phyloP scores from a whole-genome alignment of 2,113 vertebrate species.

The Gymnorhina tibicen region DNA sequence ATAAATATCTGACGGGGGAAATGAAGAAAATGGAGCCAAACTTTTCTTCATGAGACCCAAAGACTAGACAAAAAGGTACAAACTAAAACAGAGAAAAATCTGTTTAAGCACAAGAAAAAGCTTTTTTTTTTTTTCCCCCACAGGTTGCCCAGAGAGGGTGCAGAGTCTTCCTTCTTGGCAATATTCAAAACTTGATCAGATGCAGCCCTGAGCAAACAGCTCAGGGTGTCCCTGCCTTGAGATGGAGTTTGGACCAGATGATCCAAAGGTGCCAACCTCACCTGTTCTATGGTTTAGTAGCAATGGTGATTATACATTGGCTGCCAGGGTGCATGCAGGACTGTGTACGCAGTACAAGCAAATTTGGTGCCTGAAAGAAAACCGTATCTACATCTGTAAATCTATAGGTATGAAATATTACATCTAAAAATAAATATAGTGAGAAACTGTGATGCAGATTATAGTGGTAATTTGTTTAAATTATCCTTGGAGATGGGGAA shows the following conservation, averaged over 20 bases:
- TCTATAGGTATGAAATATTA: background rate
- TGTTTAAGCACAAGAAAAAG: background rate
- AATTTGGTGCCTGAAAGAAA: background rate
- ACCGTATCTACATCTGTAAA: background rate
- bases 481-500: background rate
- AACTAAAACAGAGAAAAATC: background rate
- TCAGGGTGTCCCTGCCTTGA: background rate
- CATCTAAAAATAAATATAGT: background rate
- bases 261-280: background rate
- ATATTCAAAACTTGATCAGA: background rate
- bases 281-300: background rate
- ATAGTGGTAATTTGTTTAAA: background rate
- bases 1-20: background rate
- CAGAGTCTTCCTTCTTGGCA: background rate
- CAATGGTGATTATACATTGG: background rate
- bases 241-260: background rate
- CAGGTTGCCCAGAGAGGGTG: background rate
- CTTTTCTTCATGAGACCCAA: background rate
- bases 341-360: rapidly evolving
- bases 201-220: background rate
- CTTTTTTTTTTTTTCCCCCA: background rate
- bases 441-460: background rate
- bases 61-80: background rate
- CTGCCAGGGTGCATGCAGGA: rapidly evolving
- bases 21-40: background rate